Percentiles rank a stretch among this genome's conserved stretches.
These are phyloP conservation scores for Sphenodon punctatus DNA, from an alignment of 2,797 vertebrate species.

Conservation along the genomic window DNA sequence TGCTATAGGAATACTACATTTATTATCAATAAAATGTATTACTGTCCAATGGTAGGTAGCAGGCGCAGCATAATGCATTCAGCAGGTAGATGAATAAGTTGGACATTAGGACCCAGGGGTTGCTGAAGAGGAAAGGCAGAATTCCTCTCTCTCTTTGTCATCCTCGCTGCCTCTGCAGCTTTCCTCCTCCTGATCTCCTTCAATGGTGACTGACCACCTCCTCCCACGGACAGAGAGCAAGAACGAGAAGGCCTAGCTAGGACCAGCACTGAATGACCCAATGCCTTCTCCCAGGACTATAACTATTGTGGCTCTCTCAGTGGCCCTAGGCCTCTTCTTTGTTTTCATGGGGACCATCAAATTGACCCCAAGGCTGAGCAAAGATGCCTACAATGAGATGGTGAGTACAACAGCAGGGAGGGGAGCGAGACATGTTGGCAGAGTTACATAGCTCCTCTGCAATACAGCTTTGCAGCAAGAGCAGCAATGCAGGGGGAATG, in stretches of 20 bases:
- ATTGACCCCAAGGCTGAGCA: slow-evolving; percentile 93
- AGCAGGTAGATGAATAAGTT: background rate
- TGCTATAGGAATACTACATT: background rate
- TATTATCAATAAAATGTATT: fast-evolving
- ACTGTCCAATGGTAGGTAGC: background rate
- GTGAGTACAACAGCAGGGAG: slow-evolving; percentile 77
- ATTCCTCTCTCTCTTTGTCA: slow-evolving; percentile 43
- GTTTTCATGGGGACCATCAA: slow-evolving; percentile 99
- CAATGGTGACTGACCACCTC: slow-evolving; percentile 60
- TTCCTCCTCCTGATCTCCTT: slow-evolving; percentile 56
- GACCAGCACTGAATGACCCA: slow-evolving; percentile 33
- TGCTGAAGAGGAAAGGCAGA: slow-evolving; percentile 60
- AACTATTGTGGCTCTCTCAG: slow-evolving; percentile 92
- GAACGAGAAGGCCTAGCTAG: slow-evolving; percentile 50
- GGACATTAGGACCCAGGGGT: slow-evolving; percentile 78
- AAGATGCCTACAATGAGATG: slow-evolving; percentile 97
- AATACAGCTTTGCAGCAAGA: slow-evolving; percentile 29
- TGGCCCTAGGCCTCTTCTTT: slow-evolving; percentile 94
- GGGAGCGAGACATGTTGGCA: background rate
- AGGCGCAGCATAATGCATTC: background rate
- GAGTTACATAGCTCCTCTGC: background rate
- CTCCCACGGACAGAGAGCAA: slow-evolving; percentile 35
- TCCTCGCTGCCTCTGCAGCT: slow-evolving; percentile 61
- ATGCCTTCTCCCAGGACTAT: slow-evolving; percentile 96
- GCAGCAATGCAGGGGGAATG: background rate